A percentile compares a stretch with the other conserved stretches of the same genome.
phyloP scores from a whole-genome alignment of 2,113 vertebrate genomes.

The Ahaetulla prasina region DNA sequence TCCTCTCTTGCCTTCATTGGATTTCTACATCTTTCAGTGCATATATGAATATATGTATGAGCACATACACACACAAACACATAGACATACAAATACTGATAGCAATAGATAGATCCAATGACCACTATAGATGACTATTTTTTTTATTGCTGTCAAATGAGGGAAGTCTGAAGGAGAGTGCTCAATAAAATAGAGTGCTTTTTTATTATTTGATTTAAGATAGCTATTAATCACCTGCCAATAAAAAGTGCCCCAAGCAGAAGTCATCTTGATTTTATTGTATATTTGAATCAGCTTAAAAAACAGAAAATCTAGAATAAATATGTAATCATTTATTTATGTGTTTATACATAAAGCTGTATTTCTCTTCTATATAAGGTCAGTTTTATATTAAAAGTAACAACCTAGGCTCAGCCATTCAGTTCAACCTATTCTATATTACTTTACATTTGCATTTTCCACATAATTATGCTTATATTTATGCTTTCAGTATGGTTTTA shows the following conservation, averaged over 20 bases:
- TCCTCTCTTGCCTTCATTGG: background rate
- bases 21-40: background rate
- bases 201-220: background rate
- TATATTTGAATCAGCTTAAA: background rate
- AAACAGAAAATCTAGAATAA: background rate
- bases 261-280: background rate
- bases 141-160: background rate
- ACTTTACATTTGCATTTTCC: background rate
- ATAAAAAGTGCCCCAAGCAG: background rate
- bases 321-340: background rate
- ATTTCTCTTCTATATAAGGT: background rate
- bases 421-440: background rate
- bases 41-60: too few species aligned
- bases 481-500: background rate
- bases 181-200: background rate
- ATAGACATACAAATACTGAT: background rate
- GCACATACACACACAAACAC: background rate
- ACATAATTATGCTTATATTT: background rate
- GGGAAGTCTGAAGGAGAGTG: background rate
- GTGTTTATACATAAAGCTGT: background rate
- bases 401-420: background rate
- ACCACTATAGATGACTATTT: background rate
- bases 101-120: background rate
- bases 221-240: background rate
- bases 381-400: background rate